Percentiles rank a stretch among this genome's conserved stretches.
Evolutionary conservation across 2,797 vertebrate species (phyloP).

Genomic region (Phoebastria nigripes): DNA sequence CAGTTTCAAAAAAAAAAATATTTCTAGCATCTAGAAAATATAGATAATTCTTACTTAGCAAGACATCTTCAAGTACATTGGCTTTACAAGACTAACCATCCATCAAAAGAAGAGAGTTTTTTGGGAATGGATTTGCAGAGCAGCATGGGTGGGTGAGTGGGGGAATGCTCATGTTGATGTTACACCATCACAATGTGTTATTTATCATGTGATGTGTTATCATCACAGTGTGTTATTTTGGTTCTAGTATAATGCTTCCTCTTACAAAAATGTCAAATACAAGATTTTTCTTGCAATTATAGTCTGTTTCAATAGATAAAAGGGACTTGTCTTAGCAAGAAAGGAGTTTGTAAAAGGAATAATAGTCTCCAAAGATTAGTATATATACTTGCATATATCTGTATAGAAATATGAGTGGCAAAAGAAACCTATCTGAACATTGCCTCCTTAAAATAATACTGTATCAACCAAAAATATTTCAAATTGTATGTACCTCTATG

Average conservation of each 20-base stretch:
- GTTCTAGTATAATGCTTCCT: constrained; percentile 37
- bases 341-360: neutral
- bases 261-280: constrained; percentile 55
- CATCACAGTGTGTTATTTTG: neutral
- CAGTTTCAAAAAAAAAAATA: neutral
- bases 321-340: neutral
- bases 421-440: neutral
- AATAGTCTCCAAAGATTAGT: neutral
- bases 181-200: neutral
- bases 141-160: neutral
- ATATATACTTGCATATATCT: neutral
- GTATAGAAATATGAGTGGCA: neutral
- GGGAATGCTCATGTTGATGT: neutral
- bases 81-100: neutral
- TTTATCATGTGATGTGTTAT: neutral
- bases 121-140: neutral
- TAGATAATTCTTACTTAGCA: neutral
- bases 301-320: neutral
- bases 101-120: neutral
- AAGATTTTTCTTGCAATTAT: neutral
- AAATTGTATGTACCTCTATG: accelerated
- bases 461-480: neutral
- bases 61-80: neutral
- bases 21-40: neutral
- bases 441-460: neutral